A percentile compares a stretch with the other conserved stretches of the same genome.
Evolutionary conservation across 2,888 invertebrate species (phyloP).

Genomic region (Luperina nickerlii): DNA sequence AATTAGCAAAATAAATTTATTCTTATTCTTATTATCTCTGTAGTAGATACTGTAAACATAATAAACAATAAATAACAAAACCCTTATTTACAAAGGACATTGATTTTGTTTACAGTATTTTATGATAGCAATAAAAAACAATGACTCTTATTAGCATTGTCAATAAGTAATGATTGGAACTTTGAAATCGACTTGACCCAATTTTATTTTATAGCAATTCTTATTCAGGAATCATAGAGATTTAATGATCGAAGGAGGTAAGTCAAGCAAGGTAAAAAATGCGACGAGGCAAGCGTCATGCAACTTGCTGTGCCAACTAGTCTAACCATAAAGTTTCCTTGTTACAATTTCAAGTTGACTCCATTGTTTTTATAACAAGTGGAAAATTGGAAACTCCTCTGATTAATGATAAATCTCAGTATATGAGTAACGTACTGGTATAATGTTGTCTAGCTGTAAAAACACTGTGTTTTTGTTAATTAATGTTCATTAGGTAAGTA

Average conservation of each 20-base stretch:
- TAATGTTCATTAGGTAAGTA: background rate
- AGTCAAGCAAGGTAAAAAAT: constrained; percentile 32
- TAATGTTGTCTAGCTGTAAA: constrained; percentile 14
- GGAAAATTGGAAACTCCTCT: constrained; percentile 45
- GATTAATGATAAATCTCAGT: constrained; percentile 41
- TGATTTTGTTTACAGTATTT: constrained; percentile 31
- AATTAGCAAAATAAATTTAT: background rate
- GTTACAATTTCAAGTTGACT: constrained; percentile 34
- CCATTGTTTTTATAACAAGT: constrained; percentile 51
- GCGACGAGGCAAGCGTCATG: constrained; percentile 23
- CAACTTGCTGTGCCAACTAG: constrained; percentile 13
- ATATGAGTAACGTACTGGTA: constrained; percentile 16
- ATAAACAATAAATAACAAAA: constrained; percentile 14
- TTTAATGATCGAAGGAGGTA: constrained; percentile 30
- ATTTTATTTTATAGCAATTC: constrained; percentile 16
- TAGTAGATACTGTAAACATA: constrained; percentile 6
- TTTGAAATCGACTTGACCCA: constrained; percentile 20
- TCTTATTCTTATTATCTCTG: background rate
- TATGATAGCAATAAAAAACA: constrained; percentile 26
- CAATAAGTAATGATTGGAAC: constrained; percentile 13
- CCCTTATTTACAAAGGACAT: constrained; percentile 19
- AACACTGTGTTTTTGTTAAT: constrained; percentile 16
- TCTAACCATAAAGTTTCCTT: constrained; percentile 33
- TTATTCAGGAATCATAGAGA: constrained; percentile 15
- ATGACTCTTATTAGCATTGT: constrained; percentile 17